These are phyloP conservation scores for Ciconia stormi DNA, from an alignment of 2,113 vertebrate genomes.

Conservation along the genomic window DNA sequence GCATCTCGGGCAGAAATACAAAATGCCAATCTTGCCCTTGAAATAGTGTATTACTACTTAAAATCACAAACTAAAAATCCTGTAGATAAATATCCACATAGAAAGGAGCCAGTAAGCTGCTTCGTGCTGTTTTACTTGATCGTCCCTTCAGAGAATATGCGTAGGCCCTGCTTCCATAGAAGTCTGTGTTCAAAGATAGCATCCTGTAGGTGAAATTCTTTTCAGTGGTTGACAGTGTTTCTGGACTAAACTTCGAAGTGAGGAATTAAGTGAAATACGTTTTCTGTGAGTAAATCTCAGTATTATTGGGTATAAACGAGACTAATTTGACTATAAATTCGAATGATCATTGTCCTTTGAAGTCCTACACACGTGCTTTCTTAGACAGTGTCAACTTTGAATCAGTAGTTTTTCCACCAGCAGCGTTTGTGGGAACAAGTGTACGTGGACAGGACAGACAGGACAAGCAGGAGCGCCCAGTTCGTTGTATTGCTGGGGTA, in stretches of 20 bases:
- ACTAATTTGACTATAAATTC: neutral
- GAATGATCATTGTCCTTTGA: fast-evolving
- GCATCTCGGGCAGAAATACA: neutral
- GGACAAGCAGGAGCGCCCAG: neutral
- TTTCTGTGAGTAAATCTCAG: neutral
- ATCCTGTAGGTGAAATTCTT: neutral
- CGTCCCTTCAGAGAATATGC: neutral
- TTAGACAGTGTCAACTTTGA: neutral
- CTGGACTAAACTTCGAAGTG: neutral
- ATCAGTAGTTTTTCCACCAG: neutral
- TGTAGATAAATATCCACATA: fast-evolving
- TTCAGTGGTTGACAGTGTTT: neutral
- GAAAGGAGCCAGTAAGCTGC: neutral
- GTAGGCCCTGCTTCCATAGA: fast-evolving
- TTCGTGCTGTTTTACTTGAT: neutral
- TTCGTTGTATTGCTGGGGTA: neutral
- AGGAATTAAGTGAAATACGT: neutral
- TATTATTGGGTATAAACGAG: neutral
- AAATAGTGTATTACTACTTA: neutral
- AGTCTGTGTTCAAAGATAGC: neutral
- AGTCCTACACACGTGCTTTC: neutral
- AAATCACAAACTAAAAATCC: neutral
- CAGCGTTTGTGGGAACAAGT: neutral
- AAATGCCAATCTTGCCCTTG: neutral
- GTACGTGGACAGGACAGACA: neutral